Evolutionary conservation across 2,888 invertebrate species (phyloP), one percentile per base, ranked within the genome.

Genomic region (Epiperipatus broadwayi): DNA sequence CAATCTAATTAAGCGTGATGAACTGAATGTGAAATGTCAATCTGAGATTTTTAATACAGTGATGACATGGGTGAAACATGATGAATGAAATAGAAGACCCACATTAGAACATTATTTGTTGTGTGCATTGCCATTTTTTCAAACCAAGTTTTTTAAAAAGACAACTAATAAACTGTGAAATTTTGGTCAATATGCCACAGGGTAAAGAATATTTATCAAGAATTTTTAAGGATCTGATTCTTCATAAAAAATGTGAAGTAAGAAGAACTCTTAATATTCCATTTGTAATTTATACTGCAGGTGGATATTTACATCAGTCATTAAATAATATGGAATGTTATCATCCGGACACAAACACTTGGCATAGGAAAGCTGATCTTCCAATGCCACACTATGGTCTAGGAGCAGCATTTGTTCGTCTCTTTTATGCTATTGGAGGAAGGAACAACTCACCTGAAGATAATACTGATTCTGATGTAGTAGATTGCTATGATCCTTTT

Each of bases 401-500:
- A 8, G 83, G 81, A 1, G 80, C 80, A 1, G 81, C 78, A 21
- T 54, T 57, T 27, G 53, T 61, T 10, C 55, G 85, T 20, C 68
- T 78, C 52, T 79, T 89, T 59, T 89, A 85, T 63, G 83, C 81
- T 5, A 80, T 89, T 10, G 89, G 89, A 10, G 89, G 89, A 0
- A 66, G 89, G 47, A 85, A 87, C 58, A 87, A 85, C 54, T 76
- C 80, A 19, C 80, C 81, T 5, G 58, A 59, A 19, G 83, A 79
- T 10, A 81, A 78, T 40, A 56, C 58, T 46, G 65, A 65, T 48
- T 60, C 61, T 7, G 56, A 56, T 49, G 53, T 57, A 41, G 79
- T 87, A 22, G 83, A 83, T 57, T 67, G 70, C 47, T 89, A 83
- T 59, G 83, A 85, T 63, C 84, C 87, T 1, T 67, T 75, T 20